A percentile compares a stretch with the other conserved stretches of the same genome.
phyloP scores from a whole-genome alignment of 2,888 invertebrate genomes.

The Amaurobius ferox region DNA sequence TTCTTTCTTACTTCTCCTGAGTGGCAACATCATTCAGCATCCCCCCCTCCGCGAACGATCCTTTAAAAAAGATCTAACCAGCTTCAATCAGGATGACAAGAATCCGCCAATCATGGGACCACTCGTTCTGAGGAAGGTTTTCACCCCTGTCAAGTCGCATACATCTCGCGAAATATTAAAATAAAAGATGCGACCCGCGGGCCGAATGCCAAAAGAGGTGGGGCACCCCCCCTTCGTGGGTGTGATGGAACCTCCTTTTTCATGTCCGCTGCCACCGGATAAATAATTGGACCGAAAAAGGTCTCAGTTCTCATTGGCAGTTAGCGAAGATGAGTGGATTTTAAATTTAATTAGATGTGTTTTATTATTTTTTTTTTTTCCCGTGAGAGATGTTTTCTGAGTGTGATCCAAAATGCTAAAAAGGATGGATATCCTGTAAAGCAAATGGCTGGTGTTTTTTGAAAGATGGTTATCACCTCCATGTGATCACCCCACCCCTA shows the following conservation, averaged over 20 bases:
- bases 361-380: not conserved
- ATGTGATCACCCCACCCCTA: not conserved
- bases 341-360: constrained; percentile 36
- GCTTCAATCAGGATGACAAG: not conserved
- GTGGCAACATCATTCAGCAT: constrained; percentile 9
- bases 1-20: not conserved
- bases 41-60: not conserved
- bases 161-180: constrained; percentile 50
- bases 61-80: not conserved
- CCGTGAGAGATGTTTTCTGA: not conserved
- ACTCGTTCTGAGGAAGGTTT: not conserved
- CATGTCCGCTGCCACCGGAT: constrained; percentile 13
- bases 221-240: constrained; percentile 19
- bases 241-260: constrained; percentile 18
- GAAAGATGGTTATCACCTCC: not conserved
- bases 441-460: not conserved
- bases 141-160: not conserved
- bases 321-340: constrained; percentile 8
- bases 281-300: constrained; percentile 15
- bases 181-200: constrained; percentile 41
- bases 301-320: constrained; percentile 24
- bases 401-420: not conserved
- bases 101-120: not conserved
- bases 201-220: constrained; percentile 41
- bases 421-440: not conserved